Evolutionary conservation across 2,888 invertebrate species (phyloP), one percentile per base, ranked within the genome.

Genomic region (Cephus sareptanus): DNA sequence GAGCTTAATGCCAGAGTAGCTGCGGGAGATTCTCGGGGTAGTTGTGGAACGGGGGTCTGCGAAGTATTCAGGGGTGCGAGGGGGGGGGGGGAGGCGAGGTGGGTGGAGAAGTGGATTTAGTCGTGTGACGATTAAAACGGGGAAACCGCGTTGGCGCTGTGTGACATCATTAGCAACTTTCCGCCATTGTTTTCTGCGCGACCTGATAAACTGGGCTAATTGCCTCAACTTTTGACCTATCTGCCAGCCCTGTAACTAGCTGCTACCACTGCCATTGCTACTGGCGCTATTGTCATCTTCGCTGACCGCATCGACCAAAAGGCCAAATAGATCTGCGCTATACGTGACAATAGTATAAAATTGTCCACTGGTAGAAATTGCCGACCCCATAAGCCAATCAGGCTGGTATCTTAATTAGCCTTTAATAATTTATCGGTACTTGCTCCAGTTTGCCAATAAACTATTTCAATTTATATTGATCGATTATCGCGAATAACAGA

Each of bases 161-260:
- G 84, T 85, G 87, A 88, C 86, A 84, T 87, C 86, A 86, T 88
- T 88, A 89, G 88, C 86, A 88, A 88, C 88, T 88, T 88, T 88
- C 84, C 83, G 85, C 85, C 87, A 89, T 88, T 89, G 88, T 88
- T 88, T 88, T 86, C 85, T 84, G 84, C 79, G 83, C 81, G 79
- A 80, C 82, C 81, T 85, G 83, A 86, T 87, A 87, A 88, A 88
- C 88, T 88, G 83, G 89, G 89, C 85, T 89, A 89, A 88, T 88
- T 88, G 85, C 89, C 85, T 85, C 85, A 88, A 87, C 88, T 87
- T 88, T 83, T 86, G 86, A 87, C 88, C 89, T 84, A 83, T 83
- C 84, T 83, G 71, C 73, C 71, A 79, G 80, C 75, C 77, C 76
- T 82, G 86, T 85, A 86, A 86, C 84, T 81, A 82, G 81, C 83